These are phyloP conservation scores for Pinctada fucata DNA, from an alignment of 2,888 invertebrate species.

Conservation along the genomic window DNA sequence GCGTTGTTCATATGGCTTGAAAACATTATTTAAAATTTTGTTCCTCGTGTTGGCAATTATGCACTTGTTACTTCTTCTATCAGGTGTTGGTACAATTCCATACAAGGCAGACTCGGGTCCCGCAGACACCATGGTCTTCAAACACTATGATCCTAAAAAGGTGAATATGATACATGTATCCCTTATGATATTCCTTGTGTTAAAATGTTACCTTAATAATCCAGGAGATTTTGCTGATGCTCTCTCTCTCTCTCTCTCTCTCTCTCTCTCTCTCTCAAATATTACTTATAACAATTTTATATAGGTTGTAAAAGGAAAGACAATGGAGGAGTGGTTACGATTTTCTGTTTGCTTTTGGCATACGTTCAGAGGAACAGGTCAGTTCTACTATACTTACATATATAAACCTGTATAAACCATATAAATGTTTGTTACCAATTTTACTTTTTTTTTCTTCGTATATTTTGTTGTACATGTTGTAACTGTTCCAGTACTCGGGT, in stretches of 20 bases:
- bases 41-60: neutral
- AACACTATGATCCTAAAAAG: slow-evolving; percentile 81
- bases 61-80: neutral
- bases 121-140: slow-evolving; percentile 80
- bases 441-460: too few relatives aligned
- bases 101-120: slow-evolving; percentile 80
- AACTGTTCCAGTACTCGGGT: too few relatives aligned
- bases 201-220: neutral
- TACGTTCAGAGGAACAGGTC: slow-evolving; percentile 78
- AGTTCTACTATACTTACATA: neutral
- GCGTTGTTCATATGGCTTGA: too few relatives aligned
- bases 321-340: slow-evolving; percentile 84
- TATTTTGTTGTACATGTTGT: too few relatives aligned
- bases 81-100: slow-evolving; percentile 81
- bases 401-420: too few relatives aligned
- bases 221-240: neutral
- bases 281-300: too few relatives aligned
- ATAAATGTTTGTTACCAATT: too few relatives aligned
- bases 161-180: slow-evolving; percentile 61
- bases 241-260: slow-evolving; percentile 30
- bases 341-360: slow-evolving; percentile 81
- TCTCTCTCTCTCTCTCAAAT: too few relatives aligned
- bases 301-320: slow-evolving; percentile 79
- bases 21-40: neutral
- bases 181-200: neutral